Evolutionary conservation across 2,113 vertebrate genomes (phyloP).

Genomic region (Channa argus): DNA sequence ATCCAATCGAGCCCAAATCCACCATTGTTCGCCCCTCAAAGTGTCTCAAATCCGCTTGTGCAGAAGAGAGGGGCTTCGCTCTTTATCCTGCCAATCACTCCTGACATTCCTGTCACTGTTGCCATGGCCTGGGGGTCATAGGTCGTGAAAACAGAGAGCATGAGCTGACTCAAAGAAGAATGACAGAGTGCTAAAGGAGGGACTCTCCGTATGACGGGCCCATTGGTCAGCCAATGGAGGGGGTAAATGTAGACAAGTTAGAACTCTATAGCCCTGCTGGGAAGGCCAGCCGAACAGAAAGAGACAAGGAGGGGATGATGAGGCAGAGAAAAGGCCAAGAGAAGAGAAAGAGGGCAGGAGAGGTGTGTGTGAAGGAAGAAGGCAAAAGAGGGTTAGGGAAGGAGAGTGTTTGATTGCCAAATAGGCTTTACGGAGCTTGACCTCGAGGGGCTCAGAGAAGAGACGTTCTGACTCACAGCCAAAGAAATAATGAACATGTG

Average conservation of each 20-base stretch:
- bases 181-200: conserved; percentile 90
- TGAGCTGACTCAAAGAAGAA: conserved; percentile 95
- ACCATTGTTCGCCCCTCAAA: conserved; percentile 92
- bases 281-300: conserved; percentile 79
- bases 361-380: conserved; percentile 46
- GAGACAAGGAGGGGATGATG: conserved; percentile 35
- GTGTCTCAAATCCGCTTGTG: conserved; percentile 98
- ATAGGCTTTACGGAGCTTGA: conserved; percentile 64
- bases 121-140: conserved; percentile 96
- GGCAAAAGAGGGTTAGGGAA: conserved; percentile 50
- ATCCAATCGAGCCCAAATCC: conserved; percentile 97
- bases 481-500: conserved; percentile 55
- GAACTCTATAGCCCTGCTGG: conserved; percentile 91
- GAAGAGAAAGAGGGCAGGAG: conserved; percentile 54
- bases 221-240: conserved; percentile 90
- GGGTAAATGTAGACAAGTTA: conserved; percentile 99
- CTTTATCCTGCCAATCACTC: conserved; percentile 99
- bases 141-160: conserved; percentile 98
- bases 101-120: conserved; percentile 99
- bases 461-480: conserved; percentile 45
- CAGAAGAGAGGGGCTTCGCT: conserved; percentile 86
- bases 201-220: conserved; percentile 83
- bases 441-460: conserved; percentile 40
- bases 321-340: conserved; percentile 61
- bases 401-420: conserved; percentile 69